Evolutionary conservation across 2,113 vertebrate species (phyloP).

Genomic region (Cyrtonyx montezumae): DNA sequence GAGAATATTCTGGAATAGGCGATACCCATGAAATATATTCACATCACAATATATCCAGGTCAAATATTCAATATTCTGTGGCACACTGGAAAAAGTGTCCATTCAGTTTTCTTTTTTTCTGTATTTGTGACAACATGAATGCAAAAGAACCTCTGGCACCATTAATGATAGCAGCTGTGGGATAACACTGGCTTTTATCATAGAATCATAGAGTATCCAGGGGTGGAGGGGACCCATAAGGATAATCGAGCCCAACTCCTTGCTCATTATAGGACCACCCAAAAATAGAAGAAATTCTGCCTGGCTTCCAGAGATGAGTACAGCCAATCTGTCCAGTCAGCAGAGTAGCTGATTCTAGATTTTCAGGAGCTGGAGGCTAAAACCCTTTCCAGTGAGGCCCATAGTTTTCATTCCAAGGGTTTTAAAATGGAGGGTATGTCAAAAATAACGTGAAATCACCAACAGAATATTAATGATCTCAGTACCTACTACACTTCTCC

Average conservation of each 20-base stretch:
- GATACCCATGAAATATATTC: not conserved
- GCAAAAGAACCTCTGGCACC: not conserved
- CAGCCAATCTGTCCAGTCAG: not conserved
- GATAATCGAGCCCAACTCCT: too few species aligned
- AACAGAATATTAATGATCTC: not conserved
- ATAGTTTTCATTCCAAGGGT: not conserved
- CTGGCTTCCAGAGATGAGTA: not conserved
- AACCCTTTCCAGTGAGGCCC: not conserved
- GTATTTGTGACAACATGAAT: not conserved
- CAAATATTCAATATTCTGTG: not conserved
- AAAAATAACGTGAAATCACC: not conserved
- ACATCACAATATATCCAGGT: not conserved
- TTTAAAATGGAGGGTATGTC: not conserved
- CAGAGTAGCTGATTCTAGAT: not conserved
- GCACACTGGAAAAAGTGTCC: not conserved
- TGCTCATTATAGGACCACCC: too few species aligned
- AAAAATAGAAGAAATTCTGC: not conserved
- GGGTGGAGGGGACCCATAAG: too few species aligned
- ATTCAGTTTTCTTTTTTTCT: not conserved
- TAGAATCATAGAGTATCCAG: too few species aligned
- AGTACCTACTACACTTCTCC: not conserved
- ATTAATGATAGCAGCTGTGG: not conserved
- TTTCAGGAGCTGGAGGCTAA: not conserved
- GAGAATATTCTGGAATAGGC: not conserved
- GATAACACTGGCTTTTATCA: not conserved